Evolutionary conservation across 2,113 vertebrate species (phyloP).

Genomic region (Callocephalon fimbriatum): DNA sequence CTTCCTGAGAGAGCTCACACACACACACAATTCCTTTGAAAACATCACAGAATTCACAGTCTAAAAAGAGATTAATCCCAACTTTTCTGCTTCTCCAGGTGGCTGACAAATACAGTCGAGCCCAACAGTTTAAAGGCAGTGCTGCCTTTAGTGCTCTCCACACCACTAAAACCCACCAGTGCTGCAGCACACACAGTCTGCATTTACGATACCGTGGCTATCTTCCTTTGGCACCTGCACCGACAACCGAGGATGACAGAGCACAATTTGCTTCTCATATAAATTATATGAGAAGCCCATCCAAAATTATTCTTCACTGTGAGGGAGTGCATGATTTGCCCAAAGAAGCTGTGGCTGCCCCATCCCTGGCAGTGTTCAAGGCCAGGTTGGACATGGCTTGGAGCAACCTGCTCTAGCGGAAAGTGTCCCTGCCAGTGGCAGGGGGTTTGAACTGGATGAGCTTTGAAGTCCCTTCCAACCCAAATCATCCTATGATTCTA

Average conservation of each 20-base stretch:
- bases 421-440: neutral
- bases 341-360: neutral
- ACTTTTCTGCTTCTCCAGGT: neutral
- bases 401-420: neutral
- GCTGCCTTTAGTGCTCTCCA: neutral
- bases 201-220: fast-evolving
- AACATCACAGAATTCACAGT: neutral
- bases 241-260: fast-evolving
- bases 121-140: neutral
- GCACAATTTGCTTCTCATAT: fast-evolving
- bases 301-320: neutral
- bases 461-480: neutral
- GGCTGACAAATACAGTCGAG: neutral
- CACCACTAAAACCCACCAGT: fast-evolving
- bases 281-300: fast-evolving
- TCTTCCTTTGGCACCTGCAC: neutral
- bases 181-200: neutral
- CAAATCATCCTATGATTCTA: neutral
- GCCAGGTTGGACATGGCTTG: neutral
- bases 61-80: neutral
- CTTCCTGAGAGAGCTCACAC: neutral
- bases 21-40: neutral
- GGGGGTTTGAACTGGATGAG: neutral
- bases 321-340: neutral
- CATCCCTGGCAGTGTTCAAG: neutral